Base-by-base conservation (phyloP, 2,888 invertebrate species). In the Diplolepis rosae region DNA sequence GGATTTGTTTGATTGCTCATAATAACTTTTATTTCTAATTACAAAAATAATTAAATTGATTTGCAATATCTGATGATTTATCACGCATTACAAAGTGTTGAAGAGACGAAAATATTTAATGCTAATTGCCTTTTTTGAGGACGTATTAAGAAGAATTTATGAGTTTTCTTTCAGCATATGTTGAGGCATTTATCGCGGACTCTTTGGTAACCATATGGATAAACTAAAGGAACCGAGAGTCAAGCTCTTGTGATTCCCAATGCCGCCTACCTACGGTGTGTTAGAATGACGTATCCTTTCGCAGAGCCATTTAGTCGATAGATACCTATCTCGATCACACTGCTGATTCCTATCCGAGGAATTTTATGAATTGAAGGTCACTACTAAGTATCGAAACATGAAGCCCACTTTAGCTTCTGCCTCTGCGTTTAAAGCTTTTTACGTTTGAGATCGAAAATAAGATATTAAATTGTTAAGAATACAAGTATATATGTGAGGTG, bases 271-370 rank as follows among this genome's bases (percentile, higher is more conserved):
- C 65, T 52, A 85, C 85, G 83, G 86, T 85, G 85, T 83, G 86
- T 83, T 83, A 85, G 85, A 86, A 87, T 87, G 86, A 87, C 84
- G 82, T 82, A 87, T 87, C 83, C 84, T 78, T 82, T 73, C 74
- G 77, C 72, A 80, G 80, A 80, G 80, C 83, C 82, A 83, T 85
- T 84, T 85, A 84, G 85, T 79, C 80, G 77, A 79, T 75, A 84
- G 86, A 87, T 87, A 87, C 80, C 75, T 77, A 86, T 86, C 86
- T 85, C 76, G 78, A 80, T 80, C 75, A 54, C 56, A 61, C 76
- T 67, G 69, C 70, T 76, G 77, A 77, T 75, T 73, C 71, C 77
- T 76, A 72, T 78, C 78, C 72, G 65, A 28, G 51, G 32, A 72
- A 56, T 56, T 32, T 56, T 18, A 56, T 30, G 32, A 56, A 35